Base-by-base conservation (phyloP, 2,888 invertebrate genomes). In the Thera obeliscata region DNA sequence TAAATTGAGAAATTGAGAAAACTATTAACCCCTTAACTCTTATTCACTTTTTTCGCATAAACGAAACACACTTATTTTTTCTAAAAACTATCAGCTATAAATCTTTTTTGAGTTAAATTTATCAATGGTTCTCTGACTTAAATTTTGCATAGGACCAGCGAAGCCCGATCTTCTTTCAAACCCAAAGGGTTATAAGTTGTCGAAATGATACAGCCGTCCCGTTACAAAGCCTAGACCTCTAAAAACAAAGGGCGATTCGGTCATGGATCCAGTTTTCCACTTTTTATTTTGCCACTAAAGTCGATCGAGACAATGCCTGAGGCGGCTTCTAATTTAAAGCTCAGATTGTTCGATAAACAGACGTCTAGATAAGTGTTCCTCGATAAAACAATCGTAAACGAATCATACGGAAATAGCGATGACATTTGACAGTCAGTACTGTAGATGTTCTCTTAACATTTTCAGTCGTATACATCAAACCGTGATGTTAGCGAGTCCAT, bases 181-280 rank as follows among this genome's bases (percentile, higher is more conserved):
- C 85, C 78, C 79, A 78, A 79, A 81, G 84, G 85, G 87, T 89
- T 52, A 91, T 90, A 89, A 89, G 89, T 87, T 84, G 88, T 81
- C 87, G 84, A 90, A 88, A 89, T 88, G 88, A 90, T 86, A 84
- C 74, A 77, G 74, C 76, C 71, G 71, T 87, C 87, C 93, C 91
- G 93, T 93, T 93, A 91, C 82, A 77, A 82, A 85, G 81, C 81
- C 85, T 87, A 87, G 82, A 80, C 81, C 75, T 76, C 78, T 79
- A 83, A 87, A 86, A 85, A 79, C 86, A 81, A 89, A 90, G 90
- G 91, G 87, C 90, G 81, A 81, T 76, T 78, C 83, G 89, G 90
- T 87, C 89, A 81, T 78, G 73, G 74, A 81, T 82, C 86, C 83
- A 82, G 84, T 85, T 85, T 64, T 76, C 69, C 73, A 74, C 73